Evolutionary conservation across 2,113 vertebrate species (phyloP), one percentile per base, ranked within the genome.

Genomic region (Brachyhypopomus gauderio): DNA sequence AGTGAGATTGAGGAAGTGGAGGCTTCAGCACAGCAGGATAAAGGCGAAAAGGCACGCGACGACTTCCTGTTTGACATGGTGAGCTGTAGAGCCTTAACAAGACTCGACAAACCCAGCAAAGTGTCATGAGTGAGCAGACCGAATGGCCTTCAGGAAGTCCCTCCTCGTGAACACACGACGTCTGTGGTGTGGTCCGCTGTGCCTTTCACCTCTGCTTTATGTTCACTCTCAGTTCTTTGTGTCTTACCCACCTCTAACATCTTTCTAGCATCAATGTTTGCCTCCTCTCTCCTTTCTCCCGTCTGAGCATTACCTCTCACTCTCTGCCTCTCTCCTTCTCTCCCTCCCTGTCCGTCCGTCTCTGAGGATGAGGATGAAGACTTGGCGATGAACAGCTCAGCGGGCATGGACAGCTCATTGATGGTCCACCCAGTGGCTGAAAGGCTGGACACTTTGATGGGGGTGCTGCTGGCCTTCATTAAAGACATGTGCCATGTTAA

Each of bases 41-140:
- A 62, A 60, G 64, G 83, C 2, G 88, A 78, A 5, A 83, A 72
- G 5, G 22, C 84, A 36, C 23, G 84, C 22, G 95, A 94, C 22
- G 94, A 97, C 83, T 94, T 93, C 12, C 93, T 99, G 38, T 99
- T 99, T 88, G 92, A 95, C 71, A 98, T 99, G 98, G 97, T 98
- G 89, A 80, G 23, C 12, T 45, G 48, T 58, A 41, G 16, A 69
- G 23, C 30, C 22, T 36, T 52, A 14, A 11, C 45, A 52, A 11
- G 9, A 14, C 45, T 11, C 12, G 14, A 12, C 1, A 52, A 52
- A 52, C 9, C 45, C 5, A 6, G 5, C 9, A 5, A 12, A 52
- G 8, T 11, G 12, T 14, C 12, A 12, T 14, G 9, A 12, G 12
- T 14, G 45, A 52, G 12, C 45, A 52, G 45, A 52, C 9, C 14